phyloP scores from a whole-genome alignment of 2,888 invertebrate species.

The Priocnemis perturbator region DNA sequence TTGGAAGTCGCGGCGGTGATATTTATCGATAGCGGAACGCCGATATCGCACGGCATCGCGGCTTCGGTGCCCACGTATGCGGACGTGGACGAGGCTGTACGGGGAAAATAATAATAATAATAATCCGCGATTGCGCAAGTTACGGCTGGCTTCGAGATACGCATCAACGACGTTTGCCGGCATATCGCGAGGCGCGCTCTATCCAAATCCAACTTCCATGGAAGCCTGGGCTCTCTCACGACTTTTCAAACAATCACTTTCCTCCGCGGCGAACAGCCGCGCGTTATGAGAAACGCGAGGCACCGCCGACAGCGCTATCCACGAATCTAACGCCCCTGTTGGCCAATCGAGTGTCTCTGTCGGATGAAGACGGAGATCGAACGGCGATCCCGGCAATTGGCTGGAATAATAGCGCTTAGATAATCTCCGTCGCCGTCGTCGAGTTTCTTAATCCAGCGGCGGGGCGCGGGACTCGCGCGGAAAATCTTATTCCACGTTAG shows the following conservation, averaged over 20 bases:
- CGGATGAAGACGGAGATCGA: constrained; percentile 27
- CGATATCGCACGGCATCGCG: no score
- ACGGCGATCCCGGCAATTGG: neutral
- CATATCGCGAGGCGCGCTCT: constrained; percentile 17
- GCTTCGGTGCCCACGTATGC: no score
- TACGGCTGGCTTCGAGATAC: constrained; percentile 32
- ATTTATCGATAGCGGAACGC: no score
- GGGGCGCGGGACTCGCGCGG: neutral
- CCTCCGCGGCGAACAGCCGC: constrained; percentile 32
- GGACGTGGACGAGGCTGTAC: no score
- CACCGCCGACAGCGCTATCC: constrained; percentile 23
- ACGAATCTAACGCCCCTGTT: constrained; percentile 23
- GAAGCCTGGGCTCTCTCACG: constrained; percentile 38
- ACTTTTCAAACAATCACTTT: constrained; percentile 33
- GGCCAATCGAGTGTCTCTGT: constrained; percentile 27
- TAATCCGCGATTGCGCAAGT: constrained; percentile 29
- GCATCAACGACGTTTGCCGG: constrained; percentile 32
- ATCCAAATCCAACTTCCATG: constrained; percentile 27
- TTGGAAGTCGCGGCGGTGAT: no score
- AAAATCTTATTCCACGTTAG: no score
- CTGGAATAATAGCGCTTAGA: constrained; percentile 22
- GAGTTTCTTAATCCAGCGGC: constrained; percentile 5
- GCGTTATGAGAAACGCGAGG: constrained; percentile 44
- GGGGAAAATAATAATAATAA: constrained; percentile 22
- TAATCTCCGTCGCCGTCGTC: neutral